Percentiles rank a stretch among this genome's conserved stretches.
These are phyloP conservation scores for Dysidea cf. avara DNA, from an alignment of 37 sponge, comb jelly and placozoan species.

Conservation along the genomic window DNA sequence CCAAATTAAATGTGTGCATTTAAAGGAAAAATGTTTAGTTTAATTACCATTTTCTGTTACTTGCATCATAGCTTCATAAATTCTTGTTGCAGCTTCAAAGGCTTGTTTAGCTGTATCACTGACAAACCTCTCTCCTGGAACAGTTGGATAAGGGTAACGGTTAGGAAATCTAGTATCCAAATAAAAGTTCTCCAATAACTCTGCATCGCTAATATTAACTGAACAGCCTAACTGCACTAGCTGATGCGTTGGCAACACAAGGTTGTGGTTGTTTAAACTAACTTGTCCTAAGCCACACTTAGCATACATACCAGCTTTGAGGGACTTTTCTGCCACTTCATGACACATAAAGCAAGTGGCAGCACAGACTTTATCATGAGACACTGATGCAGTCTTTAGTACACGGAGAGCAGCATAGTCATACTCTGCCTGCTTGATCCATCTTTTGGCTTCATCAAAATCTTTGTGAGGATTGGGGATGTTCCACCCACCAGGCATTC, in stretches of 20 bases:
- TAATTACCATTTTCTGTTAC: too few species aligned
- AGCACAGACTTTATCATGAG: constrained; percentile 9
- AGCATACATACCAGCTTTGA: constrained; percentile 58
- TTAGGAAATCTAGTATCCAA: constrained; percentile 45
- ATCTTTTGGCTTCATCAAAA: constrained; percentile 16
- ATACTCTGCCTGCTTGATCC: constrained; percentile 50
- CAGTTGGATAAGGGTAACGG: neutral
- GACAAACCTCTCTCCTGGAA: constrained; percentile 20
- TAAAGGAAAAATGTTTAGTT: too few species aligned
- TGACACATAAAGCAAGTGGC: constrained; percentile 50
- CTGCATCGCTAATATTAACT: neutral
- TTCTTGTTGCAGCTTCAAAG: constrained; percentile 18
- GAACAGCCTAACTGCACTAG: neutral
- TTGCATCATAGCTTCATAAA: constrained; percentile 20
- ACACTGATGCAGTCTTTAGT: neutral
- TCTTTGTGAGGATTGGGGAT: neutral
- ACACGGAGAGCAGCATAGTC: too few species aligned
- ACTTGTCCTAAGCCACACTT: constrained; percentile 3
- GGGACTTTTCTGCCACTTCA: constrained; percentile 56
- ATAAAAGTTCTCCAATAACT: constrained; percentile 37
- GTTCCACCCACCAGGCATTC: neutral
- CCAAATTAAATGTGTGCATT: too few species aligned
- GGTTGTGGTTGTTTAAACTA: too few species aligned
- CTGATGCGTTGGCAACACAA: neutral
- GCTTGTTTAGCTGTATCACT: constrained; percentile 18